These are phyloP conservation scores for Epinotia ramella DNA, from an alignment of 2,888 invertebrate genomes.

Conservation along the genomic window DNA sequence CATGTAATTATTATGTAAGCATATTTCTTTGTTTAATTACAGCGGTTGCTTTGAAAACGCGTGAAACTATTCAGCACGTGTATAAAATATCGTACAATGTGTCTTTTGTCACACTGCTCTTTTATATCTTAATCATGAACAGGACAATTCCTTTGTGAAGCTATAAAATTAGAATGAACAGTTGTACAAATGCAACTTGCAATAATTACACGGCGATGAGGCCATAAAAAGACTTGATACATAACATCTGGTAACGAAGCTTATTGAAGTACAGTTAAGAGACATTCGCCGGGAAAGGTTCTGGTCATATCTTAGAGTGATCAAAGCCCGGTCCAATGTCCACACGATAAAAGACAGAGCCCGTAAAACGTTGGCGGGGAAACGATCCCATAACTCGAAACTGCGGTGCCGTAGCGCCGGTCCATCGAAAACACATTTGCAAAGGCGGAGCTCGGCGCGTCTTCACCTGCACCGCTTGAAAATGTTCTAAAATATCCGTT, in stretches of 20 bases:
- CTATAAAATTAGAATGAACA: background rate
- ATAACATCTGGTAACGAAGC: slow-evolving; percentile 17
- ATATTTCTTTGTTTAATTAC: background rate
- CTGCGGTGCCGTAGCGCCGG: slow-evolving; percentile 22
- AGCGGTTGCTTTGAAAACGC: slow-evolving; percentile 16
- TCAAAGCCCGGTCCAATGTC: slow-evolving; percentile 34
- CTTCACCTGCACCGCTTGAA: slow-evolving; percentile 9
- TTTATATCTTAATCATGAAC: slow-evolving; percentile 24
- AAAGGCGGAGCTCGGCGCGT: slow-evolving; percentile 15
- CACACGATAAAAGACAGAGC: slow-evolving; percentile 39
- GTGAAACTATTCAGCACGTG: slow-evolving; percentile 14
- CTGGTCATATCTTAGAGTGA: slow-evolving; percentile 23
- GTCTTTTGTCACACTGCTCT: background rate
- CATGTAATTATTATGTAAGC: slow-evolving; percentile 8
- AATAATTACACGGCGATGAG: background rate
- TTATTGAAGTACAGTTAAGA: background rate
- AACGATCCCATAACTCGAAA: slow-evolving; percentile 41
- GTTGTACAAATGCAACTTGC: background rate
- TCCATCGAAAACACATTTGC: slow-evolving; percentile 66
- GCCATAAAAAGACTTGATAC: slow-evolving; percentile 13
- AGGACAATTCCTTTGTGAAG: background rate
- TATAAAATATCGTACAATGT: background rate
- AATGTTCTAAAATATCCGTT: background rate
- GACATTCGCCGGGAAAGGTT: slow-evolving; percentile 2
- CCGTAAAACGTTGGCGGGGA: slow-evolving; percentile 37